Evolutionary conservation across 2,888 invertebrate species (phyloP).

Genomic region (Eupithecia exiguata): DNA sequence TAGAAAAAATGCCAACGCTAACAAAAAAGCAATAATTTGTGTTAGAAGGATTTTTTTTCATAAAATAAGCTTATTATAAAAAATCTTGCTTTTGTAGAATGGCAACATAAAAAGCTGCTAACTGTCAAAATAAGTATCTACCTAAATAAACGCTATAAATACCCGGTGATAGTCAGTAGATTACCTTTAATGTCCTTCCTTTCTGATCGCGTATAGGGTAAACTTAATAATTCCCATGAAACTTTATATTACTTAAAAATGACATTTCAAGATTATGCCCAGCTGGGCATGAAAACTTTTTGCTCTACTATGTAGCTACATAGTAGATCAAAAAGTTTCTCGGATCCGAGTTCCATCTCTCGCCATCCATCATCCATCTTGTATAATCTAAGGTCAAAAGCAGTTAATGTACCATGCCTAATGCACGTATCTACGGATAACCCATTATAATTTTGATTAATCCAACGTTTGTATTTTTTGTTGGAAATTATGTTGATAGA

Average conservation of each 20-base stretch:
- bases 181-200: too few relatives aligned
- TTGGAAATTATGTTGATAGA: constrained; percentile 11
- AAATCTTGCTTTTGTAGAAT: too few relatives aligned
- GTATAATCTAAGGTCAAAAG: constrained; percentile 47
- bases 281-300: too few relatives aligned
- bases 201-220: not conserved
- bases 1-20: not conserved
- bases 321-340: constrained; percentile 1
- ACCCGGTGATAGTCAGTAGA: not conserved
- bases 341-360: constrained; percentile 15
- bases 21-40: not conserved
- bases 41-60: not conserved
- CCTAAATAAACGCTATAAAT: not conserved
- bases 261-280: not conserved
- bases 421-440: constrained; percentile 43
- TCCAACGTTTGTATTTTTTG: constrained; percentile 21
- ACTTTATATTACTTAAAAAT: not conserved
- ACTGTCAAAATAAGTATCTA: not conserved
- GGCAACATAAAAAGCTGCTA: not conserved
- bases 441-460: constrained; percentile 33
- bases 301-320: not conserved
- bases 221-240: not conserved
- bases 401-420: constrained; percentile 61
- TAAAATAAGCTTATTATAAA: too few relatives aligned
- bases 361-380: constrained; percentile 43